Evolutionary conservation across 2,888 invertebrate genomes (phyloP), one percentile per base, ranked within the genome.

Genomic region (Azorinus chamasolen): DNA sequence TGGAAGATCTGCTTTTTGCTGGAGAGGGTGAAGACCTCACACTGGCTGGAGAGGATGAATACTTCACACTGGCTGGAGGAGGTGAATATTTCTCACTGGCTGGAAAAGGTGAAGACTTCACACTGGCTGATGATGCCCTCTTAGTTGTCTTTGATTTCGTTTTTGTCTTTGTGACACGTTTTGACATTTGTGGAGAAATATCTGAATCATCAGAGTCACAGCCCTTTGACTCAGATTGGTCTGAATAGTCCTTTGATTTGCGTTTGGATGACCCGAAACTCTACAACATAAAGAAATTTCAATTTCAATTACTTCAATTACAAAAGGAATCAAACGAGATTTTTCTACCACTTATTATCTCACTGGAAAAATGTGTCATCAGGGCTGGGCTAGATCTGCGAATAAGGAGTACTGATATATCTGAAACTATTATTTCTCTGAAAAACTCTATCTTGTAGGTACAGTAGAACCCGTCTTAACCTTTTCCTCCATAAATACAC

Each of bases 201-300:
- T 63, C 62, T 16, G 75, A 62, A 27, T 46, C 46, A 43, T 74
- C 74, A 1, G 74, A 74, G 45, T 79, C 75, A 66, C 68, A 72
- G 41, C 63, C 53, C 32, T 45, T 55, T 46, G 32, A 27, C 46
- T 45, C 54, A 4, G 65, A 45, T 51, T 48, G 41, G 14, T 74
- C 68, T 46, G 55, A 25, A 16, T 55, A 64, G 20, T 55, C 64
- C 50, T 69, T 74, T 22, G 32, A 37, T n/a, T 54, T 50, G 8
- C 70, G 69, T 59, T 63, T 80, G 46, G 71, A 61, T 8, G 58
- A 54, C 18, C 75, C 45, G 27, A 80, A 74, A 58, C 70, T 66
- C 73, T 76, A 53, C 16, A 74, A 72, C 24, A 22, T 20, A 20
- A 51, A 32, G n/a, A 18, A 6, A n/a, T n/a, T 41, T 41, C 41